These are phyloP conservation scores for Lasioglossum vierecki DNA, from an alignment of 2,888 invertebrate species.

Conservation along the genomic window DNA sequence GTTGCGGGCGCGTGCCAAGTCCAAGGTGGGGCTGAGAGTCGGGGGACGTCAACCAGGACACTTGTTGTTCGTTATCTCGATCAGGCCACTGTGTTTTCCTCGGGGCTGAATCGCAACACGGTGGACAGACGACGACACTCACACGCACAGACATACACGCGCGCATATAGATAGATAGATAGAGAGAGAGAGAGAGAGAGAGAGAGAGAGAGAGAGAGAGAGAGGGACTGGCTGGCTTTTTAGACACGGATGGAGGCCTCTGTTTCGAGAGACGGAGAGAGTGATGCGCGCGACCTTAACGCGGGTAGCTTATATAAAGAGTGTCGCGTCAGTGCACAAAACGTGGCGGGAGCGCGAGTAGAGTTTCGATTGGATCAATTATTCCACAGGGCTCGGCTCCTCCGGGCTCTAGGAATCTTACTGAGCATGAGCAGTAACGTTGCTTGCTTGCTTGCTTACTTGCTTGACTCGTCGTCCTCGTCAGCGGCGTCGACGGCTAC, in stretches of 20 bases:
- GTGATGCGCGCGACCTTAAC: constrained; percentile 49
- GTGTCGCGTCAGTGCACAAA: constrained; percentile 64
- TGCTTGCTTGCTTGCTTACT: constrained; percentile 26
- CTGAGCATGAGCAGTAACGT: constrained; percentile 72
- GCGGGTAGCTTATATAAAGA: constrained; percentile 68
- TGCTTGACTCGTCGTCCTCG: neutral
- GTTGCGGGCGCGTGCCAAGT: constrained; percentile 27
- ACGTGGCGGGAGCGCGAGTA: constrained; percentile 72
- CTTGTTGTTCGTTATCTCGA: constrained; percentile 70
- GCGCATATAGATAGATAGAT: no score
- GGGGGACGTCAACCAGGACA: constrained; percentile 63
- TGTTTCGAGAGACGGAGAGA: constrained; percentile 5
- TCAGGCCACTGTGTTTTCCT: constrained; percentile 17
- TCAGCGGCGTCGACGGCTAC: neutral
- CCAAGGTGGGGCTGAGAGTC: constrained; percentile 16
- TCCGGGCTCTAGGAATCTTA: constrained; percentile 68
- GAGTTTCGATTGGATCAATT: constrained; percentile 77
- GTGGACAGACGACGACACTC: neutral
- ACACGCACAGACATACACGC: no score
- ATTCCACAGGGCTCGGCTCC: constrained; percentile 71
- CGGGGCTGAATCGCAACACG: neutral
- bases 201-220: no score
- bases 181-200: no score
- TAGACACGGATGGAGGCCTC: neutral
- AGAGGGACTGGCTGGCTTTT: neutral